Conservation (phyloP, 1,140 invertebrate species). For the Aphelenchoides besseyi region DNA sequence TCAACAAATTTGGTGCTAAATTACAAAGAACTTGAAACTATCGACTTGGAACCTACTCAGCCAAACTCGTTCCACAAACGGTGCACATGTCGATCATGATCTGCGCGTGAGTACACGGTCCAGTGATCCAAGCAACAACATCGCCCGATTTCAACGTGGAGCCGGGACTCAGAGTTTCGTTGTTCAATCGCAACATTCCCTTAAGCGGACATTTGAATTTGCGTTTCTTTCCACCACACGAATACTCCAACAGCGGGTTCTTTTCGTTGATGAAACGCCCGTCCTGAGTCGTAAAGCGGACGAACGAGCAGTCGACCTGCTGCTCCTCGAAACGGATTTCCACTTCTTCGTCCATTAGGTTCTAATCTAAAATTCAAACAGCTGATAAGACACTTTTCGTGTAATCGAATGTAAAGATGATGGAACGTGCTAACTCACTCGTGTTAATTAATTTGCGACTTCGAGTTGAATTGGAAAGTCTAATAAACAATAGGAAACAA, state of each 20-base stretch:
- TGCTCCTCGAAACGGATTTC: background rate
- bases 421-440: too few relatives aligned
- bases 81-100: conserved; percentile 98
- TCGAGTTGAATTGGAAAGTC: too few relatives aligned
- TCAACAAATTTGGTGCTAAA: conserved; percentile 47
- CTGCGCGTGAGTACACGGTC: conserved; percentile 79
- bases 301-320: background rate
- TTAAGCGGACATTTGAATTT: conserved; percentile 7
- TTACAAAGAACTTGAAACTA: conserved; percentile 12
- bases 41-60: conserved; percentile 66
- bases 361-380: background rate
- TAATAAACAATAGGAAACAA: too few relatives aligned
- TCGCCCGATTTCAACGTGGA: conserved; percentile 6
- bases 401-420: too few relatives aligned
- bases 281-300: background rate
- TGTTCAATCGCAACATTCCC: conserved; percentile 13
- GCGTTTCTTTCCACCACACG: background rate
- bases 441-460: too few relatives aligned
- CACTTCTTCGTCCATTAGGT: background rate
- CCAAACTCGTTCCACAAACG: conserved; percentile 88
- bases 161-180: background rate
- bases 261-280: background rate
- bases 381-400: conserved; percentile 1
- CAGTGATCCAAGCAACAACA: background rate
- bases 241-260: background rate